Evolutionary conservation across 2,113 vertebrate genomes (phyloP), one percentile per base, ranked within the genome.

Genomic region (Percopsis transmontana): DNA sequence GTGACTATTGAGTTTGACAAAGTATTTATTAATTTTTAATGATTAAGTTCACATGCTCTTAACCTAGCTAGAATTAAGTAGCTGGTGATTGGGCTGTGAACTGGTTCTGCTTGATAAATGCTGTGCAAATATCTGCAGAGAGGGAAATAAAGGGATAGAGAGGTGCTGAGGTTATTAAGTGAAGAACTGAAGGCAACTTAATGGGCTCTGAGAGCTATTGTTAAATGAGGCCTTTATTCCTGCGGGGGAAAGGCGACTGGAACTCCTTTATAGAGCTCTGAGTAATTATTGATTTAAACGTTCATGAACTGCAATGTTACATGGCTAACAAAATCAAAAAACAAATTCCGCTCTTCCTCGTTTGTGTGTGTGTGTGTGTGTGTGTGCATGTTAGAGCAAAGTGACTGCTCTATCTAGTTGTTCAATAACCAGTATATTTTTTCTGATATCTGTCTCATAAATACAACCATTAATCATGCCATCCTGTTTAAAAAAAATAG

Each of bases 21-120:
- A 65, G 69, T 79, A 72, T 83, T 79, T 64, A 68, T 54, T 52
- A 57, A 2, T 6, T 3, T 52, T 70, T 66, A 58, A 72, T 73
- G 56, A 83, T 24, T 20, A 14, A 1, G 18, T 40, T 16, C 38
- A 21, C 67, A 9, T 23, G 61, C 48, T 24, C 38, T 50, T 23
- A 55, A 54, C 58, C 20, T 24, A 24, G 52, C 52, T 50, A 20
- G 51, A 14, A 47, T 13, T 23, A 54, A 73, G 57, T 54, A 57
- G 54, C 66, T 9, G 39, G 38, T 64, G 68, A 54, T 24, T 51
- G 47, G 20, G 47, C 48, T n/a, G 24, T 3, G 7, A 50, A 50
- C 0, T 1, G 47, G 38, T 55, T 13, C 10, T 10, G 9, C 24
- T 20, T 18, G 56, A 41, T 40, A 42, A 58, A 40, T 42, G 57